Base-by-base conservation (phyloP, 2,888 invertebrate species). In the Meandrusa payeni region DNA sequence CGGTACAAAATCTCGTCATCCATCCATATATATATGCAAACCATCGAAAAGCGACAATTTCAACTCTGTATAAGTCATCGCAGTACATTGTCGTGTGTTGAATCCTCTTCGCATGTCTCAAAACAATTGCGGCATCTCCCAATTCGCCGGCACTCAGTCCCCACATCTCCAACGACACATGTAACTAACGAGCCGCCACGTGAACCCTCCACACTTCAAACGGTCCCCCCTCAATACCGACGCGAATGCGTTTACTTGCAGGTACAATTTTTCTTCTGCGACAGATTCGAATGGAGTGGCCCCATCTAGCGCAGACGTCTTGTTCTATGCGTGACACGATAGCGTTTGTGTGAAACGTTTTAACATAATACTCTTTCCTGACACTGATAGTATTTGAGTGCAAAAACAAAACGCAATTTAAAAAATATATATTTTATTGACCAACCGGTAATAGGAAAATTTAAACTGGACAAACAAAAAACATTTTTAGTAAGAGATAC, bases 231-330 rank as follows among this genome's bases (percentile, higher is more conserved):
- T 20, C 20, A 11, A 5, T 7, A 11, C 6, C 22, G 12, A 27
- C 26, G 19, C 28, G 22, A 68, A 69, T 82, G 83, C 82, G 76
- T 80, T 81, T 82, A 81, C 74, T 75, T 82, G 83, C 83, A 83
- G 83, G 70, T 74, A 72, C 77, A 66, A 82, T 82, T 79, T 80
- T 78, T 82, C 81, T 79, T 76, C 68, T 62, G 71, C 67, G 72
- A 74, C 78, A 73, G 77, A 76, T 77, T 73, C 74, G 67, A 64
- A 76, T 75, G 55, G 69, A 75, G 74, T 69, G 56, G 64, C 58
- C 56, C 55, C 54, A 54, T 69, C 57, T 57, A 11, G 2, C 55
- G 52, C 53, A 50, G 46, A 61, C 57, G 60, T 65, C 64, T 68
- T 59, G 64, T 36, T 23, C 43, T 42, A 55, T 48, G 59, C 57